Conservation (phyloP, 1,140 invertebrate genomes). For the Eupristina koningsbergeri region DNA sequence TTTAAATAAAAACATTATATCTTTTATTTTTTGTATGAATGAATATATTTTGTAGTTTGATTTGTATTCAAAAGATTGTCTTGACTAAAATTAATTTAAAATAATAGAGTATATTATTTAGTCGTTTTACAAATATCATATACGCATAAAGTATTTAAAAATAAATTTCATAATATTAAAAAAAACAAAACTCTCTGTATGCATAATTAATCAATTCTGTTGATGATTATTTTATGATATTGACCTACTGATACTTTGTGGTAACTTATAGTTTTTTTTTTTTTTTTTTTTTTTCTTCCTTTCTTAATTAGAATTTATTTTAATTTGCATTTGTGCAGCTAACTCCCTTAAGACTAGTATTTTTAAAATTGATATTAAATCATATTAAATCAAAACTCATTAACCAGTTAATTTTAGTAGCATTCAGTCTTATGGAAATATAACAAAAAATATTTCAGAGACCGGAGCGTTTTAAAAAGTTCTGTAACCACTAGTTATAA, state of each 20-base stretch:
- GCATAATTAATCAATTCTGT: not conserved
- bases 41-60: no score
- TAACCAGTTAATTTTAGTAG: no score
- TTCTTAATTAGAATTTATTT: not conserved
- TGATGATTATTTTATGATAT: not conserved
- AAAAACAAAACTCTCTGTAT: not conserved
- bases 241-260: not conserved
- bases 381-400: no score
- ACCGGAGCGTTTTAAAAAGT: not conserved
- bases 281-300: no score
- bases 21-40: not conserved
- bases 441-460: not conserved
- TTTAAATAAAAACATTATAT: not conserved
- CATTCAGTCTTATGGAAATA: not conserved
- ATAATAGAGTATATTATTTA: not conserved
- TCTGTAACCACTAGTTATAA: not conserved
- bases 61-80: no score
- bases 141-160: conserved; percentile 12
- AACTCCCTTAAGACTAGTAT: not conserved
- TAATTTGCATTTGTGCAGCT: not conserved
- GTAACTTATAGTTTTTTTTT: not conserved
- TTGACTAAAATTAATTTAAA: not conserved
- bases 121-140: not conserved
- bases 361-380: not conserved
- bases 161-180: not conserved